Base-by-base conservation (phyloP, 2,113 vertebrate genomes). In the Caretta caretta region DNA sequence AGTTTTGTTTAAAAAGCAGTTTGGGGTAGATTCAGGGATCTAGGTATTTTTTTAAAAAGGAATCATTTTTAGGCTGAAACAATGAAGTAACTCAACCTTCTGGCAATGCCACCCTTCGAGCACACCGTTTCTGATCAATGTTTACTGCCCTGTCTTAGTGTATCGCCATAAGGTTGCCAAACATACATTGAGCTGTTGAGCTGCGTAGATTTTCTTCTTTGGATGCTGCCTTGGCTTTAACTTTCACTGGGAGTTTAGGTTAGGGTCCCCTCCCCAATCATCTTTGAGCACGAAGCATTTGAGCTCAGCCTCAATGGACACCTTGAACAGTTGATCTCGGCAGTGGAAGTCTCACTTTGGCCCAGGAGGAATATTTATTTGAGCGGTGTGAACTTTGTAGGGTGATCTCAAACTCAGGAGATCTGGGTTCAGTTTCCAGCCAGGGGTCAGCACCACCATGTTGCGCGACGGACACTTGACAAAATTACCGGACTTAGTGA, bases 251-350 rank as follows among this genome's bases (percentile, higher is more conserved):
- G 10, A 8, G 14, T 6, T 27, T 42, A 50, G 10, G 57, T 42
- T 46, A 17, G 65, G 20, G n/a, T 75, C 20, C 8, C n/a, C 22
- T 75, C 38, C 38, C 11, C 1, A 72, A 80, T 87, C 5, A 2
- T 19, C 16, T 50, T 48, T 48, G 8, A 87, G 17, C n/a, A 80
- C 10, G 3, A 35, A 53, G 85, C 72, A 6, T 3, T 42, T 14
- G 72, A 84, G 50, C 46, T 48, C 2, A 8, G 8, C 29, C 27
- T 10, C 29, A 5, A 2, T 27, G 56, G 10, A 24, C 46, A 27
- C 1, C 20, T 10, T 69, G 2, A 5, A 0, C 1, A 22, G 25
- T 29, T 3, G 11, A 54, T 7, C 4, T n/a, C 19, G 2, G 0
- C 1, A 9, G 22, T 3, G 49, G 54, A 42, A 24, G 50, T 51